Evolutionary conservation across 1,140 invertebrate species (phyloP).

Genomic region (Bombus ignitus): DNA sequence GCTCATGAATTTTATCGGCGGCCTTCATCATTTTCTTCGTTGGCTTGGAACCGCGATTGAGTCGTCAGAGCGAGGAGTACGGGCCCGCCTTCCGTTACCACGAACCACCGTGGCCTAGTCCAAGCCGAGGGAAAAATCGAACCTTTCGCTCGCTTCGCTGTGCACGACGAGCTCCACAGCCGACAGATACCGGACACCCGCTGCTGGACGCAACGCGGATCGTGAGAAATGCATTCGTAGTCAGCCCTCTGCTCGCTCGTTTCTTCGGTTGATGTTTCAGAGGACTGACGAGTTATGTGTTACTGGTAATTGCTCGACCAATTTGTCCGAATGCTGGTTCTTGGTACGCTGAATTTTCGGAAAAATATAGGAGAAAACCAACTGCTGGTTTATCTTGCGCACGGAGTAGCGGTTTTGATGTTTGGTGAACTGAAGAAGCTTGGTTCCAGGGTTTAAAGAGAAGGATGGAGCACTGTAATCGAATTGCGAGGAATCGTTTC

Average conservation of each 20-base stretch:
- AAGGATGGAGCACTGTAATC: no score
- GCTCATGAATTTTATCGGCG: slow-evolving; percentile 76
- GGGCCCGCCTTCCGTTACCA: slow-evolving; percentile 47
- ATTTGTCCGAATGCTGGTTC: background rate
- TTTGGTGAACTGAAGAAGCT: background rate
- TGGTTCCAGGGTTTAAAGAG: no score
- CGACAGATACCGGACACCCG: background rate
- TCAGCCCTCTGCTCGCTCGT: background rate
- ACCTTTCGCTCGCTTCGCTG: slow-evolving; percentile 43
- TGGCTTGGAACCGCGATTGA: slow-evolving; percentile 67
- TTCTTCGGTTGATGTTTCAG: no score
- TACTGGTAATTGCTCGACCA: background rate
- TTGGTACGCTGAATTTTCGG: background rate
- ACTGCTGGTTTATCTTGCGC: no score
- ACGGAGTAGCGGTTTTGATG: no score
- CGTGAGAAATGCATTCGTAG: slow-evolving; percentile 25
- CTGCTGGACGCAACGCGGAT: background rate
- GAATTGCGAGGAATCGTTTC: no score
- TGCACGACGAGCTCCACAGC: slow-evolving; percentile 39
- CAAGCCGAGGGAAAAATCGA: slow-evolving; percentile 40
- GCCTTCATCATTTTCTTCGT: slow-evolving; percentile 72
- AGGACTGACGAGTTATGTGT: background rate
- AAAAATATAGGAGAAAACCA: background rate
- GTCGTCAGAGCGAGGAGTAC: slow-evolving; percentile 63
- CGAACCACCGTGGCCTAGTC: slow-evolving; percentile 22